Evolutionary conservation across 2,113 vertebrate genomes (phyloP), one percentile per base, ranked within the genome.

Genomic region (Scophthalmus maximus): DNA sequence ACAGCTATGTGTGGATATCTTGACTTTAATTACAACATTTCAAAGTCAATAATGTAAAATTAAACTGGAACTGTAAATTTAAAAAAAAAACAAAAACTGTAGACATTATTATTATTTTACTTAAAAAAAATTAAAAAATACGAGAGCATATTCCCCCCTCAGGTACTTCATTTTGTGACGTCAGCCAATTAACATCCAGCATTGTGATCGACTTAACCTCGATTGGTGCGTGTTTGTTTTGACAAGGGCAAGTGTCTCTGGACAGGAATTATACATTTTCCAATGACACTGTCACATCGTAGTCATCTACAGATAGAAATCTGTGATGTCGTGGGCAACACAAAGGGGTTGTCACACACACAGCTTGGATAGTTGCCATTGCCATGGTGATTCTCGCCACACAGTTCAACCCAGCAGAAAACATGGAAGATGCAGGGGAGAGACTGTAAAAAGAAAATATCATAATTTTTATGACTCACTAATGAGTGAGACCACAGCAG

Each of bases 401-500:
- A 59, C 42, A 23, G n/a, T 22, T 15, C 2, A 38, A 34, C 20
- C 51, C 58, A 52, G 10, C 12, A 32, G 55, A 15, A 51, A 51
- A 52, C 50, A 63, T 5, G 5, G 5, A 47, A 30, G 18, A 25
- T 52, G 17, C 11, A 42, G 26, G 46, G 26, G 32, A 42, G 26
- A 76, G 2, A 58, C 5, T 51, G 20, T 7, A 12, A 50, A 49
- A 64, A 34, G 64, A 27, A 36, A 79, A 42, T 62, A 62, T 23
- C 26, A 59, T 67, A 6, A 71, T 71, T 71, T 67, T 49, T 32
- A 34, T 75, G 42, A 78, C 18, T 79, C 53, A 73, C 30, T 76
- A 70, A 73, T 66, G 60, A 67, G 42, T 73, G 36, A 61, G 40
- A 53, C 26, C 25, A 50, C 51, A 52, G 36, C 42, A 14, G 25